Percentiles rank a stretch among this genome's conserved stretches.
Conservation (phyloP, 37 sponge, comb jelly and placozoan genomes). For the Tethya wilhelma region DNA sequence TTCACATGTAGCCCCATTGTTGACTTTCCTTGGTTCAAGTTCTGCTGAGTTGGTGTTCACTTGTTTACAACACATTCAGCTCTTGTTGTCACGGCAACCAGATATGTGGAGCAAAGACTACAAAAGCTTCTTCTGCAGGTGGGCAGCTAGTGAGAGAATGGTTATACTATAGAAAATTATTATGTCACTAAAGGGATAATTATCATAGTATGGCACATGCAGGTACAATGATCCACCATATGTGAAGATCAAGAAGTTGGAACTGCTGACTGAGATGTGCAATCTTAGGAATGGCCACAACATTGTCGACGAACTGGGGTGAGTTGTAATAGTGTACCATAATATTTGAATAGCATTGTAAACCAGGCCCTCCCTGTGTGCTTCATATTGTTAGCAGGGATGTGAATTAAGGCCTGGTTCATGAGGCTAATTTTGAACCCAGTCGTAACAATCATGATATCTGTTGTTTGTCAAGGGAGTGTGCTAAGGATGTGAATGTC, state of each 20-base stretch:
- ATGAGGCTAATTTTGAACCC: no score
- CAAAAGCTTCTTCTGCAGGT: slow-evolving; percentile 87
- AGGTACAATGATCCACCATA: slow-evolving; percentile 92
- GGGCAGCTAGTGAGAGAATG: background rate
- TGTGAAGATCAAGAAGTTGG: slow-evolving; percentile 89
- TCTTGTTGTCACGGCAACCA: slow-evolving; percentile 61
- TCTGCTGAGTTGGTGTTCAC: slow-evolving; percentile 80
- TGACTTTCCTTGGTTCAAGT: slow-evolving; percentile 70
- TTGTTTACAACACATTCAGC: slow-evolving; percentile 78
- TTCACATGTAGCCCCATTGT: slow-evolving; percentile 66
- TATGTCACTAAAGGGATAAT: background rate
- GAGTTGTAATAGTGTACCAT: background rate
- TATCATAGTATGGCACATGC: background rate
- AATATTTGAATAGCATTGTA: background rate
- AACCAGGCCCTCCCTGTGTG: no score
- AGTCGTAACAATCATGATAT: no score
- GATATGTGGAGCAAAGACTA: slow-evolving; percentile 55
- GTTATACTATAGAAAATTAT: background rate
- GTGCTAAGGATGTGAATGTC: slow-evolving; percentile 81
- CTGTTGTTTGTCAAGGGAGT: slow-evolving; percentile 67
- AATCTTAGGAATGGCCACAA: slow-evolving; percentile 49
- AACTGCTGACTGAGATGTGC: slow-evolving; percentile 79
- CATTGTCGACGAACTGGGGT: slow-evolving; percentile 90
- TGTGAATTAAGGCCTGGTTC: no score
- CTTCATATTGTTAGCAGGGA: no score